Conservation (phyloP, 2,113 vertebrate genomes). For the Amphilophus citrinellus region DNA sequence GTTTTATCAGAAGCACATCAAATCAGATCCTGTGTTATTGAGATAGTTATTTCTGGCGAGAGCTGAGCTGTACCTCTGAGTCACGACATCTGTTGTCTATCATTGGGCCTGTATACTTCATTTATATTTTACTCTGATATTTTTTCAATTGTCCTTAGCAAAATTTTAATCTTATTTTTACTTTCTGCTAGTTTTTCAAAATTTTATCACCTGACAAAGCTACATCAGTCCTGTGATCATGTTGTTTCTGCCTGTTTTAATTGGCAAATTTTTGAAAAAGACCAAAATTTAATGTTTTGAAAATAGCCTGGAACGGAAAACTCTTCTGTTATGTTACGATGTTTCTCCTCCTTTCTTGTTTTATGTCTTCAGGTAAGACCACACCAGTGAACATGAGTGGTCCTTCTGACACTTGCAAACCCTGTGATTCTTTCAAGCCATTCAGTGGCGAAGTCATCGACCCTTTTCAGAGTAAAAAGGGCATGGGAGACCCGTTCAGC, state of each 20-base stretch:
- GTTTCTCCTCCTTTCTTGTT: constrained; percentile 36
- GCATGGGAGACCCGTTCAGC: constrained; percentile 94
- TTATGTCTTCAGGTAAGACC: constrained; percentile 90
- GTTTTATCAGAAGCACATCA: background rate
- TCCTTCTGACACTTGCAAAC: constrained; percentile 86
- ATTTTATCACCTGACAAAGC: background rate
- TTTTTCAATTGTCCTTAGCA: background rate
- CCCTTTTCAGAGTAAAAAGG: constrained; percentile 95
- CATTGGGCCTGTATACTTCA: background rate
- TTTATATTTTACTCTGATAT: constrained; percentile 13
- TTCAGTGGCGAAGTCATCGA: constrained; percentile 88
- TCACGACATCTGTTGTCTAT: constrained; percentile 10
- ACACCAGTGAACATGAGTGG: constrained; percentile 91
- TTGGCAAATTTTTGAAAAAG: background rate
- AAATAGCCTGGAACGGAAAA: background rate
- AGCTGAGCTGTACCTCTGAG: background rate
- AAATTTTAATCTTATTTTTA: background rate
- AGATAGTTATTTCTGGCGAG: background rate
- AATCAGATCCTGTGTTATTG: background rate
- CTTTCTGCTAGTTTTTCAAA: background rate
- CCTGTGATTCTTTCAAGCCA: constrained; percentile 94
- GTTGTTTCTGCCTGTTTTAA: background rate
- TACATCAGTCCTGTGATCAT: background rate
- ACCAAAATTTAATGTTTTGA: background rate
- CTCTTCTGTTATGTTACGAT: background rate